Conservation (phyloP, 1,140 invertebrate species). For the Onthophagus taurus region DNA sequence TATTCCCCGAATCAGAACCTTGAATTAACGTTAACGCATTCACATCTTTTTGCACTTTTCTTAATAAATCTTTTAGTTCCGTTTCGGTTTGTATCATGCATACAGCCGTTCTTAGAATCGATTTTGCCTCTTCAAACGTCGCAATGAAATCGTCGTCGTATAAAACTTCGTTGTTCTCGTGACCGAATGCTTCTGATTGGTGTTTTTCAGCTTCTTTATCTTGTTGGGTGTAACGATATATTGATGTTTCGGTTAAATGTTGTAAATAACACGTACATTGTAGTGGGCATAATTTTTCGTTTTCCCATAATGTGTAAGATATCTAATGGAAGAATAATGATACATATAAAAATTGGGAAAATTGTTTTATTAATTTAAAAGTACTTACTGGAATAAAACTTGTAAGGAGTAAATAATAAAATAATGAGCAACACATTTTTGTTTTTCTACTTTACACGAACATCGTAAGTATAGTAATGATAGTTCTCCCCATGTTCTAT, state of each 20-base stretch:
- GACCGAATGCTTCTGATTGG: constrained; percentile 22
- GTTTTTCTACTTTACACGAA: no score
- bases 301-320: constrained; percentile 30
- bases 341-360: no score
- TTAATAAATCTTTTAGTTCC: constrained; percentile 39
- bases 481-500: no score
- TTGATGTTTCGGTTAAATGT: constrained; percentile 40
- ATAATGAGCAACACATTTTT: no score
- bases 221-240: constrained; percentile 40
- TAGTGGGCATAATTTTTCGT: constrained; percentile 36
- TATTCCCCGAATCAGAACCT: constrained; percentile 40
- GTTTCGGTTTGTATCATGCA: constrained; percentile 45
- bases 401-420: no score
- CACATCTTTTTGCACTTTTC: constrained; percentile 42
- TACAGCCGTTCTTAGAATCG: constrained; percentile 45
- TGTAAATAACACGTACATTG: constrained; percentile 41
- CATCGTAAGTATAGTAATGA: no score
- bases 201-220: constrained; percentile 23
- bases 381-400: no score
- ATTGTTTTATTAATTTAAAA: no score
- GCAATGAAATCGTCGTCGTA: constrained; percentile 31
- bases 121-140: constrained; percentile 27
- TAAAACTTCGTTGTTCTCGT: constrained; percentile 35
- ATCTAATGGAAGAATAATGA: no score
- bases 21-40: constrained; percentile 43